These are phyloP conservation scores for Stichodactyla helianthus DNA, from an alignment of 64 coral and sea anemone species.

Conservation along the genomic window DNA sequence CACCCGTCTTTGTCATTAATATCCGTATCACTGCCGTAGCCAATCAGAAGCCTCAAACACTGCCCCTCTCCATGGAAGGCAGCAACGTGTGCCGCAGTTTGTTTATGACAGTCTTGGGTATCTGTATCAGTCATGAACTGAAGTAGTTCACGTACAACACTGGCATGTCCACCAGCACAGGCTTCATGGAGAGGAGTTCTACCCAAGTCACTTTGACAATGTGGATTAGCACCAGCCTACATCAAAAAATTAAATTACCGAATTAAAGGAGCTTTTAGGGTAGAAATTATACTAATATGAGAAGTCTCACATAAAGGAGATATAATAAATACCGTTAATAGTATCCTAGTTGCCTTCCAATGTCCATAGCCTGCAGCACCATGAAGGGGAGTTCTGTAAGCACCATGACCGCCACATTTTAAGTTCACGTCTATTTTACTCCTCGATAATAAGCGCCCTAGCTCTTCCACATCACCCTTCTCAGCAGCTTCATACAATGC, in stretches of 20 bases:
- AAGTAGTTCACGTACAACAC: conserved; percentile 55
- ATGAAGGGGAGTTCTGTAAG: conserved; percentile 66
- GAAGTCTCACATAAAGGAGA: not conserved
- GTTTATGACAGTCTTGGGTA: conserved; percentile 65
- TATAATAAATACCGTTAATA: conserved; percentile 60
- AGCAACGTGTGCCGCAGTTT: conserved; percentile 82
- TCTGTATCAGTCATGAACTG: conserved; percentile 62
- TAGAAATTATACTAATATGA: too few relatives aligned
- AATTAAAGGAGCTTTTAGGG: too few relatives aligned
- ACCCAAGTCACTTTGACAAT: conserved; percentile 61
- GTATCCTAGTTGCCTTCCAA: conserved; percentile 38
- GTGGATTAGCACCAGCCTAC: conserved; percentile 82
- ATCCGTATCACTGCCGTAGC: conserved; percentile 44
- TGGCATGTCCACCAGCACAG: conserved; percentile 76
- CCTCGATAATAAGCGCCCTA: conserved; percentile 32
- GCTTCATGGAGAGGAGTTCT: conserved; percentile 93
- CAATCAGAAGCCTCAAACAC: conserved; percentile 70
- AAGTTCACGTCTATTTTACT: conserved; percentile 64
- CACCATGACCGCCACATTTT: conserved; percentile 66
- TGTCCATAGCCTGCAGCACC: conserved; percentile 85
- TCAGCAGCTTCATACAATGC: conserved; percentile 79
- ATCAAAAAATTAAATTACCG: not conserved
- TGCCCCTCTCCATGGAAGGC: conserved; percentile 91
- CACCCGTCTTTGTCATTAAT: conserved; percentile 76
- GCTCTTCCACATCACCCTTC: conserved; percentile 50